Percentiles rank a stretch among this genome's conserved stretches.
These are phyloP conservation scores for Acromyrmex charruanus DNA, from an alignment of 1,140 invertebrate genomes.

Conservation along the genomic window DNA sequence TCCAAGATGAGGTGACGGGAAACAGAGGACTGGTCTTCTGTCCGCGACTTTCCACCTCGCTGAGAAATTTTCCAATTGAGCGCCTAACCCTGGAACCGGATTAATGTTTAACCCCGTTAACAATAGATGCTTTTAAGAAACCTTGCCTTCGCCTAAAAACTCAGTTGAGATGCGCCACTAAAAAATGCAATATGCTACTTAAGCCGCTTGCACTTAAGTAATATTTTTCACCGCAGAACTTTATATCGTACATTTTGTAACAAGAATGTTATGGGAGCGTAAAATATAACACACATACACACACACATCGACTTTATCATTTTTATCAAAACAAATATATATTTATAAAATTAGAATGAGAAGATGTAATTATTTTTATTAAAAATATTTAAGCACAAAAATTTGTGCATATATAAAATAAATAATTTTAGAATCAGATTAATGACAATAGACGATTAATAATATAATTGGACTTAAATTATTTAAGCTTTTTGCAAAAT, in stretches of 20 bases:
- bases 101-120: conserved; percentile 54
- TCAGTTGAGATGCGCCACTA: background rate
- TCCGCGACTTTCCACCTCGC: conserved; percentile 46
- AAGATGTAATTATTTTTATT: conserved; percentile 8
- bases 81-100: conserved; percentile 10
- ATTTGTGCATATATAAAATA: background rate
- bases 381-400: background rate
- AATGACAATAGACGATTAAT: background rate
- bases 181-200: conserved; percentile 61
- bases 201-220: conserved; percentile 43
- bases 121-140: conserved; percentile 53
- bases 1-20: conserved; percentile 47
- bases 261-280: background rate
- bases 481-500: background rate
- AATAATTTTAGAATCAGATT: background rate
- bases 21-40: conserved; percentile 46
- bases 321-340: background rate
- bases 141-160: conserved; percentile 1
- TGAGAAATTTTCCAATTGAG: conserved; percentile 50
- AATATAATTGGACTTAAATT: too few species aligned
- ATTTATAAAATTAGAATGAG: background rate
- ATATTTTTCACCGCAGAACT: conserved; percentile 34
- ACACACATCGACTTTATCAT: background rate
- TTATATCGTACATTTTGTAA: conserved; percentile 30
- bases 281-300: background rate